Evolutionary conservation across 2,888 invertebrate species (phyloP), one percentile per base, ranked within the genome.

Genomic region (Diaperis boleti): DNA sequence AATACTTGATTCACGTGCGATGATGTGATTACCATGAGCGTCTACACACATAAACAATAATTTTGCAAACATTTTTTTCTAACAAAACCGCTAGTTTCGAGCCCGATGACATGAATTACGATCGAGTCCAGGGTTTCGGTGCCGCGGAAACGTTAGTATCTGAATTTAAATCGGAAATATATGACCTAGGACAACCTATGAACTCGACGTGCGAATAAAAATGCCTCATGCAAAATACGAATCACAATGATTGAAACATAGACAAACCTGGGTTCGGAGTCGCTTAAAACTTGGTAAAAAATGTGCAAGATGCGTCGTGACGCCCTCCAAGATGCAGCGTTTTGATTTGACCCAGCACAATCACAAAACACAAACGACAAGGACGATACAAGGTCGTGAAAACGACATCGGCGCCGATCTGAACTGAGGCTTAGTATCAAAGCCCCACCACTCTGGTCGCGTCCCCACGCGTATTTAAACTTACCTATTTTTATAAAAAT

Each of bases 361-460:
- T 72, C 75, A 76, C 75, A 71, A 71, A 72, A 78, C 78, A 78
- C 74, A 68, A 54, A 18, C 69, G 71, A 68, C 78, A 79, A 80
- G 79, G 79, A 75, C 79, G 76, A 74, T 74, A 65, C 80, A 81
- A 81, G 81, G 81, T 79, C 80, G 79, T 70, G 67, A 82, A 82
- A 82, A 81, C 82, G 81, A 81, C 72, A 77, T 75, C 78, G 78
- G 76, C 79, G 81, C 83, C 83, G 80, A 82, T 77, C 77, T 76
- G 74, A 78, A 78, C 78, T 15, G 37, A 22, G 49, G 42, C 33
- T 33, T 33, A 33, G 41, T 26, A 22, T 15, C 50, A 14, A 26
- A 14, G 15, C 50, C 50, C 60, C 52, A 60, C 60, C 31, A 60
- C 60, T 50, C 26, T 20, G 26, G 17, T 29, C 22, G 10, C 52